phyloP scores from a whole-genome alignment of 2,797 vertebrate genomes.

The Xiphorhynchus erythropygius region DNA sequence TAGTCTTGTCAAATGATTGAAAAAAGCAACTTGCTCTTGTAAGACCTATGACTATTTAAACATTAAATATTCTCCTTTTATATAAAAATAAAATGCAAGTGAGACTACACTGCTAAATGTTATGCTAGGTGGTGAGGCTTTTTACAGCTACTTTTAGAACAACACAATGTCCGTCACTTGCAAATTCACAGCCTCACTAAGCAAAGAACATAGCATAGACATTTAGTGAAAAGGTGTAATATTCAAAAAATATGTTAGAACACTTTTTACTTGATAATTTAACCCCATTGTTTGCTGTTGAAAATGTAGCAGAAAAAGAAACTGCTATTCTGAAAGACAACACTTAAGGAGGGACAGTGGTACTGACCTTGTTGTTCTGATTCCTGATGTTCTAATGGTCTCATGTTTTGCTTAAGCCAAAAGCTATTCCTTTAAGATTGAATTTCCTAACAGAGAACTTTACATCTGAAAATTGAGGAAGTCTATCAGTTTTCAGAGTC shows the following conservation, averaged over 20 bases:
- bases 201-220: neutral
- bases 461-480: neutral
- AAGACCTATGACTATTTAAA: neutral
- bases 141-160: neutral
- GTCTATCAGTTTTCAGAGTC: neutral
- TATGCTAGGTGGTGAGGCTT: neutral
- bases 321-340: neutral
- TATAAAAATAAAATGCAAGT: neutral
- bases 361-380: neutral
- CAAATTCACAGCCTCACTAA: neutral
- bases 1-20: neutral
- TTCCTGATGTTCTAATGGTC: neutral
- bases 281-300: neutral
- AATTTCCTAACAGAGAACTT: neutral
- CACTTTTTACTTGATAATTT: neutral
- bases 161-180: accelerated
- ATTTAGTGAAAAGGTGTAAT: neutral
- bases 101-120: neutral
- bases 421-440: neutral
- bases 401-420: neutral
- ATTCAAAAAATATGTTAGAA: neutral
- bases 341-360: neutral
- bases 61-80: neutral
- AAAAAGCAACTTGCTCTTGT: neutral
- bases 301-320: neutral